Conservation (phyloP, 2,797 vertebrate species). For the Furcifer pardalis region DNA sequence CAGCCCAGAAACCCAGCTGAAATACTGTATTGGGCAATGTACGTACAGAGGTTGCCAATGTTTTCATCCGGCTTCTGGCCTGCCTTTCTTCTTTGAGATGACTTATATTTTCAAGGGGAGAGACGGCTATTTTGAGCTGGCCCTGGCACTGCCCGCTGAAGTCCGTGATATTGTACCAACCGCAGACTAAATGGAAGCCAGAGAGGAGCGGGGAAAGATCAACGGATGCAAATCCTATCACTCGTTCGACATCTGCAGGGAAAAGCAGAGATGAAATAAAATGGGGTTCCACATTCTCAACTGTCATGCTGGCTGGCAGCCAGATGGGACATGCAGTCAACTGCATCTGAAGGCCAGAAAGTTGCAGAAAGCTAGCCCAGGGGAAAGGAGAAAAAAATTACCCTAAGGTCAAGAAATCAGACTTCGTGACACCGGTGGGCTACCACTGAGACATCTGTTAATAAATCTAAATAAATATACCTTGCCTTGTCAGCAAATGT, state of each 20-base stretch:
- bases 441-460: neutral
- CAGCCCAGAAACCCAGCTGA: fast-evolving
- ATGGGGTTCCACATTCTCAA: too few species aligned
- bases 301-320: too few species aligned
- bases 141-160: constrained; percentile 93
- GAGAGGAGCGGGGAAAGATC: constrained; percentile 92
- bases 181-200: constrained; percentile 91
- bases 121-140: constrained; percentile 93
- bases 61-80: constrained; percentile 63
- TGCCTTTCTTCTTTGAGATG: constrained; percentile 81
- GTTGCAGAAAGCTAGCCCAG: neutral
- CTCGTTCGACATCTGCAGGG: constrained; percentile 85
- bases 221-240: constrained; percentile 94
- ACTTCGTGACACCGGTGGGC: neutral
- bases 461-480: neutral
- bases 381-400: neutral
- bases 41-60: constrained; percentile 39
- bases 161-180: constrained; percentile 97
- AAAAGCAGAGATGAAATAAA: constrained; percentile 14
- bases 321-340: neutral
- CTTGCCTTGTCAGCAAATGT: neutral
- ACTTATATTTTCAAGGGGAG: constrained; percentile 82
- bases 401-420: neutral
- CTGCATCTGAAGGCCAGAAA: neutral
- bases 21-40: neutral